Base-by-base conservation (phyloP, 2,888 invertebrate genomes). In the Drosophila limbata region DNA sequence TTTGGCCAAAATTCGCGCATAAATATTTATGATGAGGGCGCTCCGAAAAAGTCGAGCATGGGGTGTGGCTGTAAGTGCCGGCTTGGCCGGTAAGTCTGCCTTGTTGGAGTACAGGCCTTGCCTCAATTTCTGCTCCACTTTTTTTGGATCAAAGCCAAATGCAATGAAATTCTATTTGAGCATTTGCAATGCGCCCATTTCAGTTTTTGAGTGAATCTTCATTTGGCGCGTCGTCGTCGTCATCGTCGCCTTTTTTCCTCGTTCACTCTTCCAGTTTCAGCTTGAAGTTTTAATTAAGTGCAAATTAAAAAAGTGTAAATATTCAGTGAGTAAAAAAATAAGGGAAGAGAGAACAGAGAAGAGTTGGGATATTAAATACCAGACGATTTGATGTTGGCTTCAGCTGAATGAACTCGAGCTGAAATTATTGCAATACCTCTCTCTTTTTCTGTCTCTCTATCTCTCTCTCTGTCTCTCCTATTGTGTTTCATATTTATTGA, bases 111-210 rank as follows among this genome's bases (percentile, higher is more conserved):
- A 13, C 37, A 35, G 53, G 17, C 8, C 35, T 47, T 6, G 44
- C 33, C 50, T 40, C 75, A 66, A 62, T 15, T 69, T 51, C 59
- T 66, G 65, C 60, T 71, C 13, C 8, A 50, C 60, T 45, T 56
- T 67, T 67, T 70, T 78, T 85, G 85, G 85, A 85, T 74, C 69
- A 37, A 55, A 52, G 85, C 85, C 85, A 87, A 83, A 68, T 74
- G 83, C 79, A 84, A 84, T 87, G 87, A 85, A 85, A 85, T 85
- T 84, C 87, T 77, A 84, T 85, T 84, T 81, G 86, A 72, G 84
- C 67, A 78, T 69, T 75, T 60, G 64, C 72, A 65, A 75, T 72
- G 69, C 61, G 64, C 63, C 59, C 79, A 69, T 64, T 69, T 73
- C 72, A 68, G 65, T 52, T 73, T 61, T 66, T 62, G 69, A 78